A percentile compares a stretch with the other conserved stretches of the same genome.
phyloP scores from a whole-genome alignment of 2,797 vertebrate genomes.

The Sebastes nivosus region DNA sequence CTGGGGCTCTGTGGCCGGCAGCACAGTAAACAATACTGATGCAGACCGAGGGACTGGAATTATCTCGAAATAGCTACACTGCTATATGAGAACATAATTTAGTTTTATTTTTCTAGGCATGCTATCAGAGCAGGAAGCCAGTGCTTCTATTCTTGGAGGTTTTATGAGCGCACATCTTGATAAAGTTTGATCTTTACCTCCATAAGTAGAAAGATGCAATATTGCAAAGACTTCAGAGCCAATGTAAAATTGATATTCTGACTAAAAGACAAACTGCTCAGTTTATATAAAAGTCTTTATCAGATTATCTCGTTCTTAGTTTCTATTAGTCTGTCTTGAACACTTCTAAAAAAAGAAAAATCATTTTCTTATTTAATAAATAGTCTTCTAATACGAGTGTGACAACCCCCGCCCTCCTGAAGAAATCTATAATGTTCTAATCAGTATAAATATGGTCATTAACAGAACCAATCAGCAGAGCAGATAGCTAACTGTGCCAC shows the following conservation, averaged over 20 bases:
- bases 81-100: constrained; percentile 23
- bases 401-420: constrained; percentile 13
- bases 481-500: constrained; percentile 34
- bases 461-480: constrained; percentile 58
- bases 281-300: constrained; percentile 37
- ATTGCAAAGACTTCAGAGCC: constrained; percentile 32
- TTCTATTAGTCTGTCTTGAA: constrained; percentile 43
- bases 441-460: constrained; percentile 70
- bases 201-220: constrained; percentile 32
- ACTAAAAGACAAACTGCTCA: constrained; percentile 56
- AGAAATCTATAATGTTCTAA: constrained; percentile 58
- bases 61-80: constrained; percentile 7
- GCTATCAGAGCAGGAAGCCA: constrained; percentile 1
- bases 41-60: neutral
- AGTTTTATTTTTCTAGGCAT: constrained; percentile 7
- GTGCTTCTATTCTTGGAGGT: constrained; percentile 30
- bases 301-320: constrained; percentile 34
- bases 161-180: constrained; percentile 7
- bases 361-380: constrained; percentile 24
- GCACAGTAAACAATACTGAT: constrained; percentile 47
- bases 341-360: constrained; percentile 2
- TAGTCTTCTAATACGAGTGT: constrained; percentile 22
- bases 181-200: constrained; percentile 23
- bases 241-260: constrained; percentile 52
- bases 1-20: constrained; percentile 30